Evolutionary conservation across 2,113 vertebrate genomes (phyloP), one percentile per base, ranked within the genome.

Genomic region (Heterotilapia buettikoferi): DNA sequence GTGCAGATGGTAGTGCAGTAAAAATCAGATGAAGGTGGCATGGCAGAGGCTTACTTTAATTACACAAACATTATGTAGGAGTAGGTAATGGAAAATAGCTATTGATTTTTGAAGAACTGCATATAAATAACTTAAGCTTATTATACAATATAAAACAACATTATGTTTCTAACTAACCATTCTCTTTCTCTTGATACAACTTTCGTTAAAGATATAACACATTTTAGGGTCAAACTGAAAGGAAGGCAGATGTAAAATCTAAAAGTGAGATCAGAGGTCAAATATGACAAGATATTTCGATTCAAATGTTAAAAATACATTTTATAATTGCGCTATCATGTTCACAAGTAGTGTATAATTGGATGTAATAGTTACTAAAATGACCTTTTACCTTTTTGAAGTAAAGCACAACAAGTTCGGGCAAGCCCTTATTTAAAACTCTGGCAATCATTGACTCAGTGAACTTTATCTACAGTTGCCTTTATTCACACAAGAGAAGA

Each of bases 171-270:
- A 9, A 6, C 19, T 52, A 53, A 53, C 18, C 18, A 52, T 53
- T n/a, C 52, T n/a, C 19, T 53, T 53, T 53, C 52, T 53, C 52
- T 53, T 53, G 9, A 53, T 11, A 53, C 21, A 53, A 53, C 52
- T 1, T 53, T 53, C n/a, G 5, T 53, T 53, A 10, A 53, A 53
- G 5, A n/a, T 53, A 21, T 53, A 53, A 21, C 19, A 6, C 52
- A 21, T 53, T 21, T 11, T 53, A 3, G 19, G 9, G 19, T 53
- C 52, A 53, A n/a, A 3, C 52, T 53, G 19, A 53, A 53, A 53
- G 19, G 2, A 21, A 53, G 9, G 0, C 0, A 53, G 52, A 53
- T n/a, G 52, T 53, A 9, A 53, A 53, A 11, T 13, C 1, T 43
- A 43, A 43, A 43, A 43, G 38, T 10, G 38, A 40, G 4, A 40